phyloP scores from a whole-genome alignment of 2,888 invertebrate genomes.

The Imbricaverruca yamaguchii region DNA sequence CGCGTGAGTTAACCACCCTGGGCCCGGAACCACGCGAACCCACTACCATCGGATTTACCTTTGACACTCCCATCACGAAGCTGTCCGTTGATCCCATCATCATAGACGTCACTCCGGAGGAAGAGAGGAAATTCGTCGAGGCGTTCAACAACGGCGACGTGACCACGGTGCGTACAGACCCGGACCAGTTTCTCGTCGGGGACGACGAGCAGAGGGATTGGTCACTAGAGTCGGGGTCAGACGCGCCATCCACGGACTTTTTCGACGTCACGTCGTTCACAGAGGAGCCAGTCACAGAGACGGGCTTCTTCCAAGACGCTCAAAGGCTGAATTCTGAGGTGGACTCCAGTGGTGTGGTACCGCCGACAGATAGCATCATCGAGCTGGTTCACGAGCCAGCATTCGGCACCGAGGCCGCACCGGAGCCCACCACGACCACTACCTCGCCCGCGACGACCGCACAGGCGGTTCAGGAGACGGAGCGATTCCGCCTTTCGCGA shows the following conservation, averaged over 20 bases:
- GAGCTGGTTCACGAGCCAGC: conserved; percentile 47
- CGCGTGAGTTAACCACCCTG: not conserved
- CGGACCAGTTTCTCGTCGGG: conserved; percentile 71
- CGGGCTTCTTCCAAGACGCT: not conserved
- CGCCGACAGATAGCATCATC: conserved; percentile 70
- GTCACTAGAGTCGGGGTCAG: no score
- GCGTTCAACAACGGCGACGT: not conserved
- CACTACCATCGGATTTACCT: not conserved
- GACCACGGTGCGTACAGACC: conserved; percentile 49
- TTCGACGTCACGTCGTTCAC: not conserved
- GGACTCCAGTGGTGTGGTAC: conserved; percentile 68
- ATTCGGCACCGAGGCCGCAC: not conserved
- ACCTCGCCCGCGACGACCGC: not conserved
- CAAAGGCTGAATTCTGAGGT: conserved; percentile 38
- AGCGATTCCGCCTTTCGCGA: not conserved
- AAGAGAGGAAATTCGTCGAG: not conserved
- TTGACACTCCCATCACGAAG: no score
- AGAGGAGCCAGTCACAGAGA: not conserved
- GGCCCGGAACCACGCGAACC: not conserved
- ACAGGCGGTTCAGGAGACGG: not conserved
- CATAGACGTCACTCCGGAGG: not conserved
- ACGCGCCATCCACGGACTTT: not conserved
- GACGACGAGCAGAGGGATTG: conserved; percentile 48
- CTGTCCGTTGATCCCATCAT: no score
- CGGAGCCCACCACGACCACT: not conserved